These are phyloP conservation scores for Acipenser transmontanus DNA, from an alignment of 2,797 vertebrate genomes.

Conservation along the genomic window DNA sequence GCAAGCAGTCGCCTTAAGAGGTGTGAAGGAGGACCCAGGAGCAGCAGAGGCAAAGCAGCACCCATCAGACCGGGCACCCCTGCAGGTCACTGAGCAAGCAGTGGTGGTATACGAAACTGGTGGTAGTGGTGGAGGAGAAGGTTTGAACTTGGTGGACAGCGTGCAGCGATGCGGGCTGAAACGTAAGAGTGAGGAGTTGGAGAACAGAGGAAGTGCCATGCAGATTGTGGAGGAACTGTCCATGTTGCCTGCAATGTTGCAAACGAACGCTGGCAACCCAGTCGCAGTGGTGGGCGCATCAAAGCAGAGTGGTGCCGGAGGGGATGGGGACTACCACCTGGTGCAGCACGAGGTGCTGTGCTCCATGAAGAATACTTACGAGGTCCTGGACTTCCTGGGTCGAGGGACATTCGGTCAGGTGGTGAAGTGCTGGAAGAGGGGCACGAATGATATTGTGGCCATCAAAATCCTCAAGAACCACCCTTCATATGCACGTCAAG, in stretches of 20 bases:
- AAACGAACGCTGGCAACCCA: conserved; percentile 79
- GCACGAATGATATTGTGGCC: conserved; percentile 91
- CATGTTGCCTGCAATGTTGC: conserved; percentile 95
- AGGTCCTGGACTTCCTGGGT: conserved; percentile 96
- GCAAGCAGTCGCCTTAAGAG: conserved; percentile 82
- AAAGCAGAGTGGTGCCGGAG: conserved; percentile 68
- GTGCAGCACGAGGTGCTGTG: conserved; percentile 95
- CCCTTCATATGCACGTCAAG: conserved; percentile 93
- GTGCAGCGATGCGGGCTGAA: conserved; percentile 94
- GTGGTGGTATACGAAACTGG: conserved; percentile 44
- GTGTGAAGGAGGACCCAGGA: conserved; percentile 61
- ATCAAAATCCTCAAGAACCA: conserved; percentile 98
- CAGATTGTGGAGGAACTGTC: conserved; percentile 97
- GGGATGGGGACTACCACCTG: conserved; percentile 94
- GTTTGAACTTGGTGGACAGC: conserved; percentile 71
- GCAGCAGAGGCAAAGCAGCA: conserved; percentile 48
- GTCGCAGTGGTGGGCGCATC: conserved; percentile 68
- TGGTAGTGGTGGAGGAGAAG: conserved; percentile 52
- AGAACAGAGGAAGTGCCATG: conserved; percentile 81
- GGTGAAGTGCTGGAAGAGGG: conserved; percentile 98
- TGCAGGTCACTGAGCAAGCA: conserved; percentile 45
- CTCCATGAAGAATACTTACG: conserved; percentile 95
- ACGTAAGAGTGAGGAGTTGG: conserved; percentile 95
- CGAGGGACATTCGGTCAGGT: conserved; percentile 97
- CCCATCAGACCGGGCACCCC: conserved; percentile 41